Conservation (phyloP, 2,888 invertebrate species). For the Acheta domesticus region DNA sequence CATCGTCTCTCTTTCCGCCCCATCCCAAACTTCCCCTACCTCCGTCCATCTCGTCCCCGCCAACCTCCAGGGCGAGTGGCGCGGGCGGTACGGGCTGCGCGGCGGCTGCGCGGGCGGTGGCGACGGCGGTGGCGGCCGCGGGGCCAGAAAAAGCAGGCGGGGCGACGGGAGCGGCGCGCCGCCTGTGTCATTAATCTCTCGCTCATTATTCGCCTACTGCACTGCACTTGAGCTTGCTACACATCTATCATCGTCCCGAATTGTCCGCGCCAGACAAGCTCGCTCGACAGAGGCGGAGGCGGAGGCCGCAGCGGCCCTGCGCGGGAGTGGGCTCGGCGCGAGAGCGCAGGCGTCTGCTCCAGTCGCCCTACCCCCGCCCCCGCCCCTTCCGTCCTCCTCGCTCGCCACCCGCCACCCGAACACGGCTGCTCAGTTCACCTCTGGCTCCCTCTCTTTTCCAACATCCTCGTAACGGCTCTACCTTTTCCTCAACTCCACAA, state of each 20-base stretch:
- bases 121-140: neutral
- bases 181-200: slow-evolving; percentile 33
- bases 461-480: neutral
- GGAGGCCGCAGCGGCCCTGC: neutral
- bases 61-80: no score
- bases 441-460: neutral
- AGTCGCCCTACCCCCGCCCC: neutral
- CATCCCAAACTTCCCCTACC: no score
- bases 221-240: slow-evolving; percentile 11
- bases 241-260: slow-evolving; percentile 18
- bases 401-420: neutral
- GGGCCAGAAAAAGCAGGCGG: slow-evolving; percentile 1
- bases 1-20: no score
- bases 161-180: neutral
- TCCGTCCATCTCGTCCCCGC: no score
- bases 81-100: neutral
- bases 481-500: neutral
- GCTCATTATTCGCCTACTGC: slow-evolving; percentile 30
- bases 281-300: neutral
- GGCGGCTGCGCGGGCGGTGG: neutral
- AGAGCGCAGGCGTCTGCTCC: neutral
- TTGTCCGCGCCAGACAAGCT: slow-evolving; percentile 10
- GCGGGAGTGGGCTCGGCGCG: neutral
- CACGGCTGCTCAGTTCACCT: neutral
- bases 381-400: no score